Evolutionary conservation across 2,113 vertebrate species (phyloP).

Genomic region (Hippopotamus amphibius): DNA sequence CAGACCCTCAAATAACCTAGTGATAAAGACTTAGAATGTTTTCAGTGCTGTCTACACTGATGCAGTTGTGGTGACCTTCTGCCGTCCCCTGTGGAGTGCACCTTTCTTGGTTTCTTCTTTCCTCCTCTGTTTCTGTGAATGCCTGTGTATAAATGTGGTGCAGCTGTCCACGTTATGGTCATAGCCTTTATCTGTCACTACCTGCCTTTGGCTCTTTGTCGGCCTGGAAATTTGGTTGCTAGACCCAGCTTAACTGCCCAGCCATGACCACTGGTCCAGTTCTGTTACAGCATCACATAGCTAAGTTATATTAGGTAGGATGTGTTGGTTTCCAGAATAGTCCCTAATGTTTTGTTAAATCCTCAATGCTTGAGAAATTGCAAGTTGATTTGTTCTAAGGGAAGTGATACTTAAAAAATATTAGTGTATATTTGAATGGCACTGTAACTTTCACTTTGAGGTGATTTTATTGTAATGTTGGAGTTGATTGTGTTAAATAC

Average conservation of each 20-base stretch:
- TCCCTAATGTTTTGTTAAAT: background rate
- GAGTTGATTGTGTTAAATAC: background rate
- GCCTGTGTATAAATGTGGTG: background rate
- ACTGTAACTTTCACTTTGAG: background rate
- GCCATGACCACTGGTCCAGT: background rate
- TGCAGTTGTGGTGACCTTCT: background rate
- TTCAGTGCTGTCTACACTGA: background rate
- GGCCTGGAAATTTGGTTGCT: background rate
- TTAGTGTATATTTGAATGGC: background rate
- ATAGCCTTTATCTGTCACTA: background rate
- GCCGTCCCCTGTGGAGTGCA: background rate
- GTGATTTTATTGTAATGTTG: background rate
- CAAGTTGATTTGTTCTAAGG: slow-evolving; percentile 19
- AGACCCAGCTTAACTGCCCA: background rate
- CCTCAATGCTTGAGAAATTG: background rate
- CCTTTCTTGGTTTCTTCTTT: background rate
- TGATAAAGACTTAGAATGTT: background rate
- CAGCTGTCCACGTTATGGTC: background rate
- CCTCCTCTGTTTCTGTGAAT: background rate
- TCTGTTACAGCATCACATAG: background rate
- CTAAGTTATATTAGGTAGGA: background rate
- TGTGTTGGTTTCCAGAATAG: background rate
- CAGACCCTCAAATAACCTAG: background rate
- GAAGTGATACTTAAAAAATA: slow-evolving; percentile 18
- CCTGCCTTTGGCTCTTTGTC: background rate